Conservation (phyloP, 2,888 invertebrate species). For the Drosophila sordidula region DNA sequence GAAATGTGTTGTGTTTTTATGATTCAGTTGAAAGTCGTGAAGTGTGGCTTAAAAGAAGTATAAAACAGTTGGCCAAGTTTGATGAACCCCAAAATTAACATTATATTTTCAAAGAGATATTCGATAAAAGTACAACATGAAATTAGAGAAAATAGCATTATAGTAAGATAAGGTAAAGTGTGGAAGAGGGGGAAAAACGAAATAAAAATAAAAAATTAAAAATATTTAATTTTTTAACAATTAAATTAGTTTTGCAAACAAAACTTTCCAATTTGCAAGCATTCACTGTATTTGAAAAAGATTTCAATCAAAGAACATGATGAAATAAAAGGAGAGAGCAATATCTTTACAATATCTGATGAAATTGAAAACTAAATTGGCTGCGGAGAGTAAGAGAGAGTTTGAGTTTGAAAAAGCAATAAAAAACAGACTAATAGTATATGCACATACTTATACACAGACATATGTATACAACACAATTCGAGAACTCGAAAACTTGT, state of each 20-base stretch:
- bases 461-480: background rate
- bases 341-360: background rate
- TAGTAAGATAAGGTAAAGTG: constrained; percentile 7
- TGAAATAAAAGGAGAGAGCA: background rate
- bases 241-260: too few species aligned
- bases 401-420: background rate
- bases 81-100: constrained; percentile 9
- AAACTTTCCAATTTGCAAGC: too few species aligned
- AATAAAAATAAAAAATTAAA: background rate
- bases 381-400: background rate
- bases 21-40: constrained; percentile 27
- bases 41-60: constrained; percentile 1
- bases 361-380: too few species aligned
- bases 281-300: too few species aligned
- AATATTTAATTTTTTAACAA: too few species aligned
- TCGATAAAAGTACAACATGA: constrained; percentile 4
- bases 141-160: constrained; percentile 13
- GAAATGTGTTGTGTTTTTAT: constrained; percentile 30
- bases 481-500: constrained; percentile 20
- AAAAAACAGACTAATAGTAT: background rate
- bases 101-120: constrained; percentile 8
- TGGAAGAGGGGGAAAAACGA: background rate
- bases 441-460: too few species aligned
- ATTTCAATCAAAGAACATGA: background rate
- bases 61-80: constrained; percentile 13